A percentile compares a stretch with the other conserved stretches of the same genome.
Evolutionary conservation across 1,140 invertebrate genomes (phyloP).

Genomic region (Ceratina australensis): DNA sequence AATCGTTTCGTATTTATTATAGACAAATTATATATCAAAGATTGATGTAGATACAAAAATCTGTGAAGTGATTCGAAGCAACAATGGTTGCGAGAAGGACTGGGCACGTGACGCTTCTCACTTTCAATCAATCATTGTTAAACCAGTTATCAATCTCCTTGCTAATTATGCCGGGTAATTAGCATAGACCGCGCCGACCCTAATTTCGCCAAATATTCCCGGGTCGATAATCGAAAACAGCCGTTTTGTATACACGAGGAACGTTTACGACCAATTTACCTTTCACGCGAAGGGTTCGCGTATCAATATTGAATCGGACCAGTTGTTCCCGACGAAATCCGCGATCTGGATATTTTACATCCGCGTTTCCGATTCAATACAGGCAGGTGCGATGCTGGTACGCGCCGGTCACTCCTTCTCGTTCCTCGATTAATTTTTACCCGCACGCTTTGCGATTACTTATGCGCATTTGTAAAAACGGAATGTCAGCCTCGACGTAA

Average conservation of each 20-base stretch:
- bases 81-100: no score
- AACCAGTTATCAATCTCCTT: neutral
- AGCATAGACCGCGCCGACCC: neutral
- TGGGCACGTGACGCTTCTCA: no score
- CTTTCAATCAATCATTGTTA: neutral
- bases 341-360: neutral
- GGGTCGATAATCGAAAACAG: constrained; percentile 1
- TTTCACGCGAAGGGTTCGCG: constrained; percentile 6
- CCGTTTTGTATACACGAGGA: neutral
- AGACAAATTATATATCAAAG: no score
- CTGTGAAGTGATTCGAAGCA: no score
- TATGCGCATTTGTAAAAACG: constrained; percentile 5
- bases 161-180: neutral
- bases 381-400: neutral
- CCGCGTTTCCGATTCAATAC: neutral
- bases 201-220: neutral
- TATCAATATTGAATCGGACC: constrained; percentile 24
- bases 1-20: no score
- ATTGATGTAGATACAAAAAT: no score
- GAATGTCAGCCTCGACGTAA: neutral
- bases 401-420: neutral
- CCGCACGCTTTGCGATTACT: neutral
- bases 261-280: constrained; percentile 21
- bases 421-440: constrained; percentile 26
- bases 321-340: neutral